These are phyloP conservation scores for Lasioglossum baleicum DNA, from an alignment of 1,140 invertebrate genomes.

Conservation along the genomic window DNA sequence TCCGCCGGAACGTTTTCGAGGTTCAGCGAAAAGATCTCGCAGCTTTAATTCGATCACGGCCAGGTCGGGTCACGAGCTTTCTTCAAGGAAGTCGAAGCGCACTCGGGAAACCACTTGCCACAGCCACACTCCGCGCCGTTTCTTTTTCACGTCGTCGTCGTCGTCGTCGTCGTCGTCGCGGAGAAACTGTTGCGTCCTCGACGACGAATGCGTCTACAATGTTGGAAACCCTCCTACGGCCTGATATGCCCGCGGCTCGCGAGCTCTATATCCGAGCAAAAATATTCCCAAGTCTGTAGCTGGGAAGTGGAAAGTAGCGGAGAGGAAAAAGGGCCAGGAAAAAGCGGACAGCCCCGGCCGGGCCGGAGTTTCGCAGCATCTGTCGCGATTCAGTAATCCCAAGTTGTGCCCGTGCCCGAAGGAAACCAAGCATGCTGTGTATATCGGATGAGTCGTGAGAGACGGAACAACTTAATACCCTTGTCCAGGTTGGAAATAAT, in stretches of 20 bases:
- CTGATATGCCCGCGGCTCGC: background rate
- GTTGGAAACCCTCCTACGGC: background rate
- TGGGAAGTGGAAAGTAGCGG: background rate
- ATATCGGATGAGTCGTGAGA: too few species aligned
- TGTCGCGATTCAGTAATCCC: conserved; percentile 6
- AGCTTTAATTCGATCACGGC: conserved; percentile 39
- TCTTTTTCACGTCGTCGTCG: background rate
- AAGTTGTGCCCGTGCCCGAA: background rate
- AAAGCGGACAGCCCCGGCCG: conserved; percentile 5
- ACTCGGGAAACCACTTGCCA: conserved; percentile 29
- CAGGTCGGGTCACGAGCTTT: conserved; percentile 40
- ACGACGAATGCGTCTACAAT: conserved; percentile 14
- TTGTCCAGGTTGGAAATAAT: background rate
- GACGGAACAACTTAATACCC: too few species aligned
- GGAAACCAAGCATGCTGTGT: too few species aligned
- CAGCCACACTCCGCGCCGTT: background rate
- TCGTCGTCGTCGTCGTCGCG: background rate
- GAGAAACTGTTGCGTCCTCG: conserved; percentile 39
- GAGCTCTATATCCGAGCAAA: background rate
- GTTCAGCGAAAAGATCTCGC: conserved; percentile 4
- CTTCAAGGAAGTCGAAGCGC: conserved; percentile 29
- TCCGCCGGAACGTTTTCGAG: background rate
- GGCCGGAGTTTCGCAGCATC: conserved; percentile 2
- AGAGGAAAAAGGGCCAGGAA: background rate
- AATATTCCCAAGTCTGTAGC: background rate